These are phyloP conservation scores for Epicampocera succincta DNA, from an alignment of 2,888 invertebrate genomes.

Conservation along the genomic window DNA sequence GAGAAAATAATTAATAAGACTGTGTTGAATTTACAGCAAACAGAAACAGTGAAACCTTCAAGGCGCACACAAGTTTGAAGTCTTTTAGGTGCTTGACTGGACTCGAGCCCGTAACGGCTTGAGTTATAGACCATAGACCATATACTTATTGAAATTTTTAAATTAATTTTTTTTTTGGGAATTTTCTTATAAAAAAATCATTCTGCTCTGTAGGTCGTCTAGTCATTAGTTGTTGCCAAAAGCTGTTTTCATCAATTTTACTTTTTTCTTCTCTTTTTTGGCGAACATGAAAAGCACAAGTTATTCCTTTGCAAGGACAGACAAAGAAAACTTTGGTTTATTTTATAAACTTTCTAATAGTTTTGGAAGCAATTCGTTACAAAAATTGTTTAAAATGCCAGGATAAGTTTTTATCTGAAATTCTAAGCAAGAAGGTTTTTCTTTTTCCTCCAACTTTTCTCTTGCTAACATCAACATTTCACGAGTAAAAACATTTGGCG, in stretches of 20 bases:
- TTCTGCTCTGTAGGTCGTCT: constrained; percentile 1
- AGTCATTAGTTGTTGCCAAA: constrained; percentile 40
- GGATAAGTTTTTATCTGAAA: constrained; percentile 9
- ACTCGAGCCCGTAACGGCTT: too few species aligned
- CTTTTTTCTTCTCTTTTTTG: neutral
- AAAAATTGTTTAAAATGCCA: constrained; percentile 18
- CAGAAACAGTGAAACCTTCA: too few species aligned
- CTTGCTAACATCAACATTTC: neutral
- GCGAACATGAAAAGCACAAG: neutral
- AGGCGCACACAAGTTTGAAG: too few species aligned
- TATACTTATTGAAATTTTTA: too few species aligned
- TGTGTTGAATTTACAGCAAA: too few species aligned
- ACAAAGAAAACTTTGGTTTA: neutral
- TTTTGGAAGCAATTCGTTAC: constrained; percentile 25
- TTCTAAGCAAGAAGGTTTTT: neutral
- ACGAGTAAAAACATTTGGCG: constrained; percentile 9
- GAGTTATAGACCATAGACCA: too few species aligned
- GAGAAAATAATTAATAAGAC: too few species aligned
- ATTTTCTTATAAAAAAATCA: constrained; percentile 13
- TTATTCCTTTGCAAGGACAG: neutral
- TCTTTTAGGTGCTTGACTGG: too few species aligned
- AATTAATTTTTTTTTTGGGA: too few species aligned
- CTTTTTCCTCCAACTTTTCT: neutral
- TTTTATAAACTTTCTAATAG: neutral
- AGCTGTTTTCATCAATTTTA: constrained; percentile 16